These are phyloP conservation scores for Sialis lutaria DNA, from an alignment of 2,888 invertebrate species.

Conservation along the genomic window DNA sequence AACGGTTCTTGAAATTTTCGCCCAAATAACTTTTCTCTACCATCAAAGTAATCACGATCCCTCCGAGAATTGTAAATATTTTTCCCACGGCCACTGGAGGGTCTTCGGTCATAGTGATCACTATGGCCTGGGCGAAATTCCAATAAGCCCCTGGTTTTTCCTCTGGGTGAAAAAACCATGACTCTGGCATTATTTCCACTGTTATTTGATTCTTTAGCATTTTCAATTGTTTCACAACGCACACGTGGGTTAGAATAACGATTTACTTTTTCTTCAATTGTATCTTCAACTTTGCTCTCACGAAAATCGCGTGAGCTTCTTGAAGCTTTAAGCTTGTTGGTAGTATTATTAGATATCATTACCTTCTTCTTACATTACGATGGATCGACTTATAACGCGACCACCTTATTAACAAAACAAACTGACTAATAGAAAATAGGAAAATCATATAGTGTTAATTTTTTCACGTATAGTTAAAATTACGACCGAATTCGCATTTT, in stretches of 20 bases:
- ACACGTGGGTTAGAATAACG: slow-evolving; percentile 1
- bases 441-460: no score
- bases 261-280: slow-evolving; percentile 10
- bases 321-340: slow-evolving; percentile 43
- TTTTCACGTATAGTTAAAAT: no score
- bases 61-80: slow-evolving; percentile 14
- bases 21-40: slow-evolving; percentile 15
- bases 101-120: slow-evolving; percentile 1
- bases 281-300: slow-evolving; percentile 29
- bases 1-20: slow-evolving; percentile 36
- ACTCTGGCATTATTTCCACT: not conserved
- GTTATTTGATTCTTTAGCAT: slow-evolving; percentile 17
- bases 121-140: slow-evolving; percentile 5
- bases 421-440: no score
- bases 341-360: slow-evolving; percentile 48
- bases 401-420: not conserved
- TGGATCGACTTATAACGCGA: not conserved
- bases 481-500: no score
- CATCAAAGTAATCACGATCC: slow-evolving; percentile 34
- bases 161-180: slow-evolving; percentile 3
- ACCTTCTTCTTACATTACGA: slow-evolving; percentile 29
- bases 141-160: slow-evolving; percentile 2
- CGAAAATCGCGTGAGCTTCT: slow-evolving; percentile 31
- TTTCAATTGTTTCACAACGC: slow-evolving; percentile 16
- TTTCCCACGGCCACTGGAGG: slow-evolving; percentile 14